Base-by-base conservation (phyloP, 2,113 vertebrate genomes). In the Ictidomys tridecemlineatus region DNA sequence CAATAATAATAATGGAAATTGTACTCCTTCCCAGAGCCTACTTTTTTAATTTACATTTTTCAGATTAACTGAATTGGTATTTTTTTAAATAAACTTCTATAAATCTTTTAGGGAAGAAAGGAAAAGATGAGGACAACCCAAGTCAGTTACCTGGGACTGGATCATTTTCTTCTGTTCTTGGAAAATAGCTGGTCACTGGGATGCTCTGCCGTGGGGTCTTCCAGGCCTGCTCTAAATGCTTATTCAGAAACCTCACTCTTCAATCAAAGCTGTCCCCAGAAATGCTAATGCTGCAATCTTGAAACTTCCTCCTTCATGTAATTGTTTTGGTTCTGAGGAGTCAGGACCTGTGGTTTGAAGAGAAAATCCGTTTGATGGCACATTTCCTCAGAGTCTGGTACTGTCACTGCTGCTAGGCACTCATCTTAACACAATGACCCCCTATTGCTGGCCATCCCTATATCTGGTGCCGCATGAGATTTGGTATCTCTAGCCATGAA, bases 141-240 rank as follows among this genome's bases (percentile, higher is more conserved):
- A 76, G 24, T 91, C n/a, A 69, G n/a, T 86, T 79, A 95, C 96
- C 91, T 93, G 91, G 8, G 74, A 22, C 86, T 91, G 76, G n/a
- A 83, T 80, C 94, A 93, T 95, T 82, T 80, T 86, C 88, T 87
- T 56, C 72, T 65, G 58, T 53, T 69, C 51, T 11, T 13, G 8
- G 58, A 61, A 58, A n/a, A 42, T 1, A 39, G 34, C 42, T 32
- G 26, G 69, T 28, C 34, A 24, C 53, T 24, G 17, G 10, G n/a
- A 93, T 53, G 30, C 30, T 63, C 77, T 48, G n/a, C 83, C 9
- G 53, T 82, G 67, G 58, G 51, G 16, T 87, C 53, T 69, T 67
- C 56, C 34, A 30, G 63, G n/a, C 74, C 84, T 26, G 34, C 16
- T 84, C 61, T 78, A 48, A 51, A 70, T 37, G 65, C 80, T 73